Base-by-base conservation (phyloP, 2,113 vertebrate species). In the Condylura cristata region DNA sequence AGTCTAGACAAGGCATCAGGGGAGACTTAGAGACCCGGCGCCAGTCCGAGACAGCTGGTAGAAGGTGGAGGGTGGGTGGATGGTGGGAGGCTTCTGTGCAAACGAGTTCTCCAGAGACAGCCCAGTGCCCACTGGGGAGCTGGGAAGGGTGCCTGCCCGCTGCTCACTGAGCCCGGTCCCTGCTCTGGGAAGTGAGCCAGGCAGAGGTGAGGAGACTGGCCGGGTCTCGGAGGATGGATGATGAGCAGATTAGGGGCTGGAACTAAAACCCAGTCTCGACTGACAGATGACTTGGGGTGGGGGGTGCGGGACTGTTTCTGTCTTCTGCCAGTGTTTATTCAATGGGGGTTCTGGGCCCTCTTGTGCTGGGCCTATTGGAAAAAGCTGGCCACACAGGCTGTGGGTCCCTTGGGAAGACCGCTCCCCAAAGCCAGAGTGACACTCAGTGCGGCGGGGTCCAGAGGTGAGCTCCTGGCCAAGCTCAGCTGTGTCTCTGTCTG, bases 401-500 rank as follows among this genome's bases (percentile, higher is more conserved):
- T 13, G 20, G 78, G 46, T 34, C 7, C 18, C 13, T 24, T 26
- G 83, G 78, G 41, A 17, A 89, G 63, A 66, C 1, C 4, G 5
- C 7, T 2, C 37, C 22, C 1, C 7, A 89, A 93, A 89, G 34
- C 51, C 53, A 41, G 28, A 46, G 61, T 34, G 79, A 63, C 61
- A 26, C 5, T 16, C 28, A 11, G n/a, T 0, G 0, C 4, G 30
- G 75, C 26, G 26, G 26, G 66, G 8, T 44, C 26, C 48, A 32
- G 58, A 26, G 1, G 24, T 51, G 28, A 1, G 0, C 12, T 20
- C 34, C 3, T 9, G 10, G 26, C 22, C 8, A 0, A 30, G 53
- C 68, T 32, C 58, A 88, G 13, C 22, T 14, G 46, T 58, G n/a
- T 14, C 53, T 81, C 39, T 5, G 41, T 48, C 37, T 65, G 22